phyloP scores from a whole-genome alignment of 23 tunicate genomes.

The Trididemnum nubilum region DNA sequence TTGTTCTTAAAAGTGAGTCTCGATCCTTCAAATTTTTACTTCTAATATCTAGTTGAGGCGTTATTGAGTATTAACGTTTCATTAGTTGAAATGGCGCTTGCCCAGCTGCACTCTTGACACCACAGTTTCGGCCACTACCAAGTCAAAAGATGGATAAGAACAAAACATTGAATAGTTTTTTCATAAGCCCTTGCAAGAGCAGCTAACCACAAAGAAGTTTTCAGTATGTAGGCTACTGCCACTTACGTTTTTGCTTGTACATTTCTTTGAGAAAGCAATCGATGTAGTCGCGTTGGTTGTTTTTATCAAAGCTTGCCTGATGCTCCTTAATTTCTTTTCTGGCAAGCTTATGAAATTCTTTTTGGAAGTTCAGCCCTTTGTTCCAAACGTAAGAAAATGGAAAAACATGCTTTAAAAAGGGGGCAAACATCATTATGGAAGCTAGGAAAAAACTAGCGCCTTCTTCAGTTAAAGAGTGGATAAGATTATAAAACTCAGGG shows the following conservation, averaged over 20 bases:
- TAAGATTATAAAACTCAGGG: not conserved
- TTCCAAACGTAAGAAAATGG: constrained; percentile 23
- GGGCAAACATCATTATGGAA: constrained; percentile 25
- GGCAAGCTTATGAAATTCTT: constrained; percentile 17
- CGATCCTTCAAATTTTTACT: no score
- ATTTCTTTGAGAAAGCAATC: constrained; percentile 60
- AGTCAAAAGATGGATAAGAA: no score
- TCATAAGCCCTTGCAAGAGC: no score
- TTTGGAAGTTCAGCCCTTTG: constrained; percentile 3
- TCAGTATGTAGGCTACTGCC: no score
- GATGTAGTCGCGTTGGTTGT: constrained; percentile 57
- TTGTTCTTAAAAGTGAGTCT: no score
- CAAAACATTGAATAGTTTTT: no score
- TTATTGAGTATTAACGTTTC: no score
- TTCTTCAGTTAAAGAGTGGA: not conserved
- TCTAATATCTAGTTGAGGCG: no score
- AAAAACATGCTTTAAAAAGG: constrained; percentile 39
- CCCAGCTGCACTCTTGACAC: no score
- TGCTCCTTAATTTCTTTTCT: constrained; percentile 34
- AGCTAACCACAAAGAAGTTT: no score
- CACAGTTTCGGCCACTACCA: no score
- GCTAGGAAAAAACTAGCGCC: not conserved
- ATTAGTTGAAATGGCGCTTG: no score
- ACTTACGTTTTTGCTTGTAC: not conserved
- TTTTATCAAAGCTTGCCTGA: constrained; percentile 21